Evolutionary conservation across 64 coral and sea anemone genomes (phyloP).

Genomic region (Actinia tenebrosa): DNA sequence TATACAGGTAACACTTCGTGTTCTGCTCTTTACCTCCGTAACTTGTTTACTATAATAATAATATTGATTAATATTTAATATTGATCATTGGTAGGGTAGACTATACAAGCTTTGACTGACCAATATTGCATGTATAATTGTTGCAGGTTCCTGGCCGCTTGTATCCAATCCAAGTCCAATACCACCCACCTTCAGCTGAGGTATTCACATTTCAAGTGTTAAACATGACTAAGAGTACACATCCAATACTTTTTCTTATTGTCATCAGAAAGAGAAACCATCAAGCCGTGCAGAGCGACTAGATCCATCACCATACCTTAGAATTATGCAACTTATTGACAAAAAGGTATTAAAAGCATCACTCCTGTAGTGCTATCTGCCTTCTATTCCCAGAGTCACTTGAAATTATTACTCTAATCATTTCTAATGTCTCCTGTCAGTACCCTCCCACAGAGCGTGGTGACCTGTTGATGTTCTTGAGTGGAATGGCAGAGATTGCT

Average conservation of each 20-base stretch:
- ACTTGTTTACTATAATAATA: too few relatives aligned
- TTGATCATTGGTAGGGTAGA: too few relatives aligned
- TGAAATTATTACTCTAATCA: too few relatives aligned
- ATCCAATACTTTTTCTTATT: conserved; percentile 1
- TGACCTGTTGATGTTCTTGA: conserved; percentile 85
- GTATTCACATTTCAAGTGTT: conserved; percentile 10
- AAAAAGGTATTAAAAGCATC: conserved; percentile 62
- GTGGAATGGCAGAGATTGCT: conserved; percentile 97
- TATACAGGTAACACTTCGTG: conserved; percentile 49
- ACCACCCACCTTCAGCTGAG: conserved; percentile 80
- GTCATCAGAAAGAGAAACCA: conserved; percentile 37
- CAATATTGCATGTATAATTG: neutral
- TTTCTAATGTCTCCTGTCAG: conserved; percentile 19
- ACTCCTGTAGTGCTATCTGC: too few relatives aligned
- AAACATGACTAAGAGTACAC: neutral
- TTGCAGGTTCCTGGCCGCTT: conserved; percentile 86
- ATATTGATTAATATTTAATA: too few relatives aligned
- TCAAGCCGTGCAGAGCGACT: conserved; percentile 73
- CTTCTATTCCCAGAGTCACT: too few relatives aligned
- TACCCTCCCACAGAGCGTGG: conserved; percentile 82
- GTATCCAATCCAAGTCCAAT: conserved; percentile 97
- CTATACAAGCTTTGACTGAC: neutral
- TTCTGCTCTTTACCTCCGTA: too few relatives aligned
- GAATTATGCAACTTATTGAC: conserved; percentile 94
- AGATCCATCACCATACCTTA: conserved; percentile 89